These are phyloP conservation scores for Mus spicilegus DNA, from an alignment of 2,113 vertebrate species.

Conservation along the genomic window DNA sequence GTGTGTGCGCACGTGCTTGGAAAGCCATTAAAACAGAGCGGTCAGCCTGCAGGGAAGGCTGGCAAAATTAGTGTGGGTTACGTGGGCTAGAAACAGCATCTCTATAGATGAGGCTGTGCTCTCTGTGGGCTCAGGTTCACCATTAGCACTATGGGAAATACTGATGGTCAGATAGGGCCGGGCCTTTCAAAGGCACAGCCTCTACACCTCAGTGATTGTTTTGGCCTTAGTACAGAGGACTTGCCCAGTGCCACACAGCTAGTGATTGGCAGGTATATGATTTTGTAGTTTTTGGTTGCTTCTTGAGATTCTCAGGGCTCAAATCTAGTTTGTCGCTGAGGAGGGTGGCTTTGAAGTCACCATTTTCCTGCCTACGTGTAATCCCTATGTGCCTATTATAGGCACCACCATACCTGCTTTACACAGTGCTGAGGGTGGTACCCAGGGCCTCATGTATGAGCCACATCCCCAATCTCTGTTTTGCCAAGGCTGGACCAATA, in stretches of 20 bases:
- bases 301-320: background rate
- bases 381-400: background rate
- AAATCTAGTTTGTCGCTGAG: background rate
- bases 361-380: background rate
- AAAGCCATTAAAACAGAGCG: constrained; percentile 61
- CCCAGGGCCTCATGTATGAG: background rate
- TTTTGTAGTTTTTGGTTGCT: background rate
- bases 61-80: background rate
- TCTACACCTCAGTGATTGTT: background rate
- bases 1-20: constrained; percentile 40
- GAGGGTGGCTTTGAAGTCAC: background rate
- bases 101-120: background rate
- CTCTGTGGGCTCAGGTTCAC: background rate
- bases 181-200: constrained; percentile 18
- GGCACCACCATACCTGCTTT: too few relatives aligned
- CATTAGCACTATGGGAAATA: background rate
- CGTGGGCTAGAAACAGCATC: background rate
- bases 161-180: background rate
- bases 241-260: background rate
- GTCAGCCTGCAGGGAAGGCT: background rate
- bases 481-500: background rate
- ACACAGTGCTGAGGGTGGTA: background rate
- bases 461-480: background rate
- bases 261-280: background rate
- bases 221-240: background rate